phyloP scores from a whole-genome alignment of 2,113 vertebrate genomes.

The Polyodon spathula region DNA sequence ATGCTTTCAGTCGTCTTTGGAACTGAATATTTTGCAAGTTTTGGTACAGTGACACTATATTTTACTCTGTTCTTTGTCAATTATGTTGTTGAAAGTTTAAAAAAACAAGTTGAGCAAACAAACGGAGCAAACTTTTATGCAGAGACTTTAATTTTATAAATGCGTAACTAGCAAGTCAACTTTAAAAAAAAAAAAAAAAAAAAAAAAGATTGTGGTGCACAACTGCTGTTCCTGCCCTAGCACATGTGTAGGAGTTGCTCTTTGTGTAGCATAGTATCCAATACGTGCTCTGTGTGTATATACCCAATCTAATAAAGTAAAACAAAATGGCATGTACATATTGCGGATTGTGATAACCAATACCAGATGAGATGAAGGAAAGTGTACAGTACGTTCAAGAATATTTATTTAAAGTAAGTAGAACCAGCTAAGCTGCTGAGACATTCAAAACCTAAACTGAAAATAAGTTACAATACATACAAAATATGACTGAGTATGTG shows the following conservation, averaged over 20 bases:
- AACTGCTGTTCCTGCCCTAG: constrained; percentile 65
- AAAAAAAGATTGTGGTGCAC: constrained; percentile 41
- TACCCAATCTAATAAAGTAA: constrained; percentile 31
- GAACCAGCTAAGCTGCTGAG: constrained; percentile 15
- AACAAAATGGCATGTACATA: too few species aligned
- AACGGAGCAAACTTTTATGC: constrained; percentile 8
- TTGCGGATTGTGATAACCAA: too few species aligned
- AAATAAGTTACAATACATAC: too few species aligned
- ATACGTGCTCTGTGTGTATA: too few species aligned
- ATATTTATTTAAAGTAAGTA: constrained; percentile 60
- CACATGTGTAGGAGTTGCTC: constrained; percentile 36
- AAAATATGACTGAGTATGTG: too few species aligned
- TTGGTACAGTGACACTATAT: too few species aligned
- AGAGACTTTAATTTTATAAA: constrained; percentile 3
- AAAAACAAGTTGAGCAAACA: too few species aligned
- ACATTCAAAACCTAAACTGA: too few species aligned
- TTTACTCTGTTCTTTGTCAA: too few species aligned
- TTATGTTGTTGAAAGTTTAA: background rate
- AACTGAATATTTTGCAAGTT: too few species aligned
- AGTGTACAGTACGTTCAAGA: constrained; percentile 46
- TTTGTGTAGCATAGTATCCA: too few species aligned
- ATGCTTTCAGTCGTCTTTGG: too few species aligned
- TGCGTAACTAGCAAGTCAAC: constrained; percentile 15
- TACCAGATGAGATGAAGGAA: constrained; percentile 47
- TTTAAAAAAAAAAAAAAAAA: constrained; percentile 22